Evolutionary conservation across 1,140 invertebrate species (phyloP).

Genomic region (Pentalonia nigronervosa): DNA sequence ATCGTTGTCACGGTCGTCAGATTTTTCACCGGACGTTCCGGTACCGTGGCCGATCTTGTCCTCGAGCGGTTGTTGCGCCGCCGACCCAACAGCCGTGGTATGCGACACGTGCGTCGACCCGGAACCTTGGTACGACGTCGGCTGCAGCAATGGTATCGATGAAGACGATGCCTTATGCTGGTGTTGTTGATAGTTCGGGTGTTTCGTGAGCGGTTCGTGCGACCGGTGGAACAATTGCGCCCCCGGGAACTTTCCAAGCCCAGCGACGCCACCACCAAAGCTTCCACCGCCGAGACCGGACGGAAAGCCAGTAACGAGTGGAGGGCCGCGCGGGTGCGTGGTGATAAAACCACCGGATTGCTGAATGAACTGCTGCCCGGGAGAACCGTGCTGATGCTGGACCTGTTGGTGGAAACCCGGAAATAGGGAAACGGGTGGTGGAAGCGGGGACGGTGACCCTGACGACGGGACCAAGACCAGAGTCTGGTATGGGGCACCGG

Average conservation of each 20-base stretch:
- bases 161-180: not conserved
- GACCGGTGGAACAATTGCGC: constrained; percentile 35
- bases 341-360: not conserved
- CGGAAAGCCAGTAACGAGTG: not conserved
- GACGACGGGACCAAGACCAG: constrained; percentile 33
- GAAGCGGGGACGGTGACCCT: not conserved
- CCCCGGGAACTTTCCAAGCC: not conserved
- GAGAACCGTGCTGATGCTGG: not conserved
- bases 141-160: too few species aligned
- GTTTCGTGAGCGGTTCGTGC: not conserved
- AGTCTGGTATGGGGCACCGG: constrained; percentile 32
- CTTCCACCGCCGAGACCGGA: not conserved
- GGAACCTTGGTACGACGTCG: not conserved
- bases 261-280: not conserved
- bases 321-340: not conserved
- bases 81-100: not conserved
- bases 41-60: constrained; percentile 18
- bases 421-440: not conserved
- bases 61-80: constrained; percentile 11
- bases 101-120: constrained; percentile 11
- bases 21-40: constrained; percentile 1
- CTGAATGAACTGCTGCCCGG: not conserved
- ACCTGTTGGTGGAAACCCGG: not conserved
- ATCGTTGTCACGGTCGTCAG: not conserved
- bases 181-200: not conserved